phyloP scores from a whole-genome alignment of 2,113 vertebrate species.

The Dermatemys mawii region DNA sequence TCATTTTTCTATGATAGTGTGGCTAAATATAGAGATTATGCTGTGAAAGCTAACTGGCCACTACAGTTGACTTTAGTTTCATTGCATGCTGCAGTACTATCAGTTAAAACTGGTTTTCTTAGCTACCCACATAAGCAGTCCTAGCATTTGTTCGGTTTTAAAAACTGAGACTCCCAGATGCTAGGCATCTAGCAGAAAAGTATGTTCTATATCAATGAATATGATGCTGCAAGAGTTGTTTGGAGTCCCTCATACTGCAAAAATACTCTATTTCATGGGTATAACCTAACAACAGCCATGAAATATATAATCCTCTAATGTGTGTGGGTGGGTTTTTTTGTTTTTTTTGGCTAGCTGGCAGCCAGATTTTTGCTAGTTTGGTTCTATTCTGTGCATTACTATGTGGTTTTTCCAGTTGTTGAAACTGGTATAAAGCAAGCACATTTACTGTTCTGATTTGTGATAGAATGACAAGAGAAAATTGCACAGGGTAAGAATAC shows the following conservation, averaged over 20 bases:
- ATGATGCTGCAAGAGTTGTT: not conserved
- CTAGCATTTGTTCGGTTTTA: not conserved
- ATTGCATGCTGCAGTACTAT: not conserved
- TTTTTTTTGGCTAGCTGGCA: not conserved
- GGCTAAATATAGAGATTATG: not conserved
- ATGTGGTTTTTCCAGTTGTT: not conserved
- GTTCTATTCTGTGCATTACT: not conserved
- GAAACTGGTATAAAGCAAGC: not conserved
- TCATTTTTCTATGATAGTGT: not conserved
- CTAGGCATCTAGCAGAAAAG: not conserved
- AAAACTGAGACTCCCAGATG: not conserved
- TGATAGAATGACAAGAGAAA: not conserved
- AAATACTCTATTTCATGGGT: not conserved
- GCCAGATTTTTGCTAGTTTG: not conserved
- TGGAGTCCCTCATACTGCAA: not conserved
- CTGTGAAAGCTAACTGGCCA: not conserved
- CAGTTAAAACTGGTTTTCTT: not conserved
- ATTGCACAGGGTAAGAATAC: not conserved
- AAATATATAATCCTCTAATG: not conserved
- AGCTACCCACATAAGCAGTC: not conserved
- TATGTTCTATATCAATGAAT: not conserved
- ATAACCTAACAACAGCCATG: not conserved
- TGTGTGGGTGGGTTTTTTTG: not conserved
- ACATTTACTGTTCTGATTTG: not conserved
- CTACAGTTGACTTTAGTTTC: not conserved